These are phyloP conservation scores for Amiota communis DNA, from an alignment of 2,888 invertebrate species.

Conservation along the genomic window DNA sequence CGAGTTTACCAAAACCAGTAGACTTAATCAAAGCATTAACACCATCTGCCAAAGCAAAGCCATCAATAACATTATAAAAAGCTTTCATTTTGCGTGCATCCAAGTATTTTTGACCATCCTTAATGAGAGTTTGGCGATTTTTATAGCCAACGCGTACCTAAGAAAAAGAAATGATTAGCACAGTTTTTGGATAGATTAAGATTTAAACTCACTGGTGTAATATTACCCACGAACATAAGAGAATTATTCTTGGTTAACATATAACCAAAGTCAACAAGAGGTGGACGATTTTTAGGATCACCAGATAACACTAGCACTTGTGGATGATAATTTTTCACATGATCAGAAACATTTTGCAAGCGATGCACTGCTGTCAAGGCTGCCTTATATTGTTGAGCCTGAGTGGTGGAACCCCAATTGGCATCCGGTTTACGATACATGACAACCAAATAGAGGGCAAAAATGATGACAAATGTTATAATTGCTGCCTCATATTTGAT, in stretches of 20 bases:
- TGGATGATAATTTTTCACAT: constrained; percentile 98
- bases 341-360: constrained; percentile 89
- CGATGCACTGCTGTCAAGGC: constrained; percentile 89
- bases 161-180: too few species aligned
- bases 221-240: constrained; percentile 91
- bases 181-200: background rate
- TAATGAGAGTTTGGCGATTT: constrained; percentile 76
- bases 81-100: constrained; percentile 87
- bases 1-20: constrained; percentile 91
- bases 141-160: constrained; percentile 80
- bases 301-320: constrained; percentile 90
- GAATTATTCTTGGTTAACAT: constrained; percentile 94
- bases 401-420: constrained; percentile 98
- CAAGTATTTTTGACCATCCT: constrained; percentile 86
- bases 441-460: constrained; percentile 92
- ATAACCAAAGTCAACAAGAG: constrained; percentile 91
- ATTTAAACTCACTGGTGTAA: constrained; percentile 79
- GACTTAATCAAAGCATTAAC: constrained; percentile 89
- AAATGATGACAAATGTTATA: constrained; percentile 90
- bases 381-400: constrained; percentile 95
- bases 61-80: constrained; percentile 88
- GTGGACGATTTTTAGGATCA: constrained; percentile 87
- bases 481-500: constrained; percentile 95
- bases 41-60: constrained; percentile 83
- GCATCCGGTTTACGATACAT: constrained; percentile 96